Base-by-base conservation (phyloP, 2,113 vertebrate genomes). In the Ammodytes marinus region DNA sequence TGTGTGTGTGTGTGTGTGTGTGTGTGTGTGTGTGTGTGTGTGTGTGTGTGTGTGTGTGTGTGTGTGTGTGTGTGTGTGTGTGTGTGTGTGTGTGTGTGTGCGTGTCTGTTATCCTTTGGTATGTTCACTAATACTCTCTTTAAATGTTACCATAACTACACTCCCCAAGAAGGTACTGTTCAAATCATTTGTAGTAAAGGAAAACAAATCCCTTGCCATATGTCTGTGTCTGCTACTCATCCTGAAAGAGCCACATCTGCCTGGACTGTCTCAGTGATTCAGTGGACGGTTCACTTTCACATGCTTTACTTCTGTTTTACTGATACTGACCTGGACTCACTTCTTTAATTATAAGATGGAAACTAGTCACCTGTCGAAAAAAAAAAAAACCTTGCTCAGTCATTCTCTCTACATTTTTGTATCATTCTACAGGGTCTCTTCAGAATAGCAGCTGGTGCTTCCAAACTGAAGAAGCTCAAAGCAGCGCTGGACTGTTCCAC, bases 381-480 rank as follows among this genome's bases (percentile, higher is more conserved):
- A 65, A 71, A 35, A 52, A 4, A 11, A n/a, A n/a, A n/a, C n/a
- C 19, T 8, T 3, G 2, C 42, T 75, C 27, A 57, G 6, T 47
- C 17, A 19, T 53, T 42, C 17, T 37, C 5, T 61, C 68, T 57
- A 1, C 35, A 1, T 80, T 19, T 19, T 46, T 67, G 10, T 65
- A 46, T 27, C 27, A 27, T 27, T 27, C 27, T 27, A 5, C 80
- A 99, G 98, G 98, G 98, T 53, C 95, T 99, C 77, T 99, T 99
- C 95, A 94, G 98, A 86, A 99, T 99, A 55, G 98, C 98, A 45
- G 97, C 98, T 1, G 98, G 98, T 84, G 97, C 98, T 43, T 99
- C 98, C 52, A 99, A 99, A 82, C 93, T 99, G 59, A 99, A 99
- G 94, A 99, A 99, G 86, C 95, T 99, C 40, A 99, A 99, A 93